Evolutionary conservation across 2,797 vertebrate species (phyloP), one percentile per base, ranked within the genome.

Genomic region (Clarias fuscus): DNA sequence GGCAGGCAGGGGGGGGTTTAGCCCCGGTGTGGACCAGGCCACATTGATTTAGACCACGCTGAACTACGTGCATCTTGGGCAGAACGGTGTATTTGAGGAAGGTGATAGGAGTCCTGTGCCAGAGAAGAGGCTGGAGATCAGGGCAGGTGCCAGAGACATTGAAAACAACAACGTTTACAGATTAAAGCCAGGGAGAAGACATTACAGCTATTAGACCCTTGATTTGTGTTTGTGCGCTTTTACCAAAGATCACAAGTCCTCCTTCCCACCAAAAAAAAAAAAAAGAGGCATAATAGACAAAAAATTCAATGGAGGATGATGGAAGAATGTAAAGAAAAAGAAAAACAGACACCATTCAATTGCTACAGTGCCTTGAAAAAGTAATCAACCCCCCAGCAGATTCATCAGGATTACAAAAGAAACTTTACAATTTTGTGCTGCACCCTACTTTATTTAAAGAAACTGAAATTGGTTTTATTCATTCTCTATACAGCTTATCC

Each of bases 111-210:
- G 92, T 93, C 89, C 91, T 89, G 90, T 86, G 91, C 92, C 91
- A 91, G 92, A 92, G 56, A 53, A 83, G 90, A 93, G 91, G 91
- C 92, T 93, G 93, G 93, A 94, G 93, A 94, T 92, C 94, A 94
- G 93, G 93, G 92, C 94, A 93, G 93, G 93, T 95, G 94, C 93
- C 94, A 94, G 93, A 95, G 95, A 94, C 95, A 94, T 94, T 93
- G 94, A 93, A 87, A 95, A 95, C 93, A 95, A 94, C 92, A 93
- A 95, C 95, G 95, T 95, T 96, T 95, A 94, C 94, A 95, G 94
- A 95, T 95, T 95, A 95, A 94, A 93, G 93, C 93, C 95, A 94
- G 93, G 92, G 93, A 94, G 95, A 94, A 93, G 93, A 95, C 94
- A 95, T 94, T 95, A 95, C 93, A 92, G 93, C 94, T 94, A 95